phyloP scores from a whole-genome alignment of 1,140 invertebrate species.

The Tenebrio molitor region DNA sequence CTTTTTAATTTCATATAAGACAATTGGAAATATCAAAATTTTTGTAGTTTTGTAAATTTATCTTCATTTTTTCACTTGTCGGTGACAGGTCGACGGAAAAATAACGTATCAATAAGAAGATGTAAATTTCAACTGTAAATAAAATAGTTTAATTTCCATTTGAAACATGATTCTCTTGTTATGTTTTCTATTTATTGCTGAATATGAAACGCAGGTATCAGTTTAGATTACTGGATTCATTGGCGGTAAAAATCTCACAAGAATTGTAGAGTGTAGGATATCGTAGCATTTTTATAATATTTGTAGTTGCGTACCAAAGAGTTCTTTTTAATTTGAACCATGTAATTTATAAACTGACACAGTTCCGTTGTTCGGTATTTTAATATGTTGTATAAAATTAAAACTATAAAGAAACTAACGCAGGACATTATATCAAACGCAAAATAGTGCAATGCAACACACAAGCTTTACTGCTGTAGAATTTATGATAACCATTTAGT shows the following conservation, averaged over 20 bases:
- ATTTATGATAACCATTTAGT: conserved; percentile 12
- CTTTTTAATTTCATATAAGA: conserved; percentile 16
- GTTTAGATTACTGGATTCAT: not conserved
- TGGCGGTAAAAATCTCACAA: conserved; percentile 13
- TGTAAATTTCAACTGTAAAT: conserved; percentile 21
- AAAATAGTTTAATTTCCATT: conserved; percentile 8
- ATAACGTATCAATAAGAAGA: not conserved
- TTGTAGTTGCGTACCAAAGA: conserved; percentile 34
- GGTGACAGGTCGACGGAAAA: not conserved
- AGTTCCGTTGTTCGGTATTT: too few species aligned
- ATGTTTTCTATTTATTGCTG: conserved; percentile 6
- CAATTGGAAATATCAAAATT: conserved; percentile 3
- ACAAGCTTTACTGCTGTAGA: conserved; percentile 30
- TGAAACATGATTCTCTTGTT: conserved; percentile 13
- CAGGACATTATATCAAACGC: conserved; percentile 25
- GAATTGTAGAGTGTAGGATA: conserved; percentile 9
- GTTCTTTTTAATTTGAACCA: conserved; percentile 12
- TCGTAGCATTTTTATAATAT: conserved; percentile 36
- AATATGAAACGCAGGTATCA: not conserved
- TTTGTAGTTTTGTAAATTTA: conserved; percentile 9
- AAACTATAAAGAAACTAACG: not conserved
- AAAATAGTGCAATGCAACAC: conserved; percentile 34
- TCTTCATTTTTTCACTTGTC: not conserved
- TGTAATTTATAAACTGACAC: not conserved
- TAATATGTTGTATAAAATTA: not conserved